These are phyloP conservation scores for Meloidogyne floridensis DNA, from an alignment of 1,140 invertebrate genomes.

Conservation along the genomic window DNA sequence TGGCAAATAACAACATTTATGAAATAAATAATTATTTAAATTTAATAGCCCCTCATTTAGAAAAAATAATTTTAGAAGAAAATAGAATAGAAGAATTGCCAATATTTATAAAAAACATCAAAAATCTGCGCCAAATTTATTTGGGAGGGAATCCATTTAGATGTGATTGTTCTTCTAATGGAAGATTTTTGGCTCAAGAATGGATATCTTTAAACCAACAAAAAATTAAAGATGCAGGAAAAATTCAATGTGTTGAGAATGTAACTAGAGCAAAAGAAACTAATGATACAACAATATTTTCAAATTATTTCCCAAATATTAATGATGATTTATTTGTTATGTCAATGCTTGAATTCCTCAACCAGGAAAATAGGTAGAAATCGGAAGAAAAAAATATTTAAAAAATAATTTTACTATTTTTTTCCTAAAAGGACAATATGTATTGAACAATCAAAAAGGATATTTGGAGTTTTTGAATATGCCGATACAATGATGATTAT, in stretches of 20 bases:
- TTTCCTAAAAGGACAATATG: constrained; percentile 32
- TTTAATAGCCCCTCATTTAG: constrained; percentile 47
- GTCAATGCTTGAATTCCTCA: constrained; percentile 54
- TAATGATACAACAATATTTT: constrained; percentile 59
- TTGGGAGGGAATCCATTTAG: constrained; percentile 55
- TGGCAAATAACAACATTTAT: constrained; percentile 37
- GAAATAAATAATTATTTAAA: constrained; percentile 33
- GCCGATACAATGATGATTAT: constrained; percentile 12
- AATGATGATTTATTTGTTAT: constrained; percentile 57
- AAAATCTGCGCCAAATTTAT: constrained; percentile 34
- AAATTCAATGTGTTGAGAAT: constrained; percentile 59
- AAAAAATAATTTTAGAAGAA: constrained; percentile 40
- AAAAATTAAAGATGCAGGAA: constrained; percentile 41
- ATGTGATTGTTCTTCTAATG: constrained; percentile 56
- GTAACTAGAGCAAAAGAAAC: constrained; percentile 53
- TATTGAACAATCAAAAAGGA: constrained; percentile 27
- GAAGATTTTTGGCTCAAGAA: constrained; percentile 29
- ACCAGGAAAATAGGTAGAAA: constrained; percentile 37
- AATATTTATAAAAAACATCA: constrained; percentile 10
- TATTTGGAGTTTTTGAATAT: constrained; percentile 32
- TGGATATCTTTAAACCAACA: constrained; percentile 49
- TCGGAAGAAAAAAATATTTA: neutral
- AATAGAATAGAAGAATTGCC: constrained; percentile 46
- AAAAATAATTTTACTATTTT: neutral
- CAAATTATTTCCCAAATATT: constrained; percentile 51